Percentiles rank a stretch among this genome's conserved stretches.
These are phyloP conservation scores for Rugalucina vietnamica DNA, from an alignment of 2,888 invertebrate genomes.

Conservation along the genomic window DNA sequence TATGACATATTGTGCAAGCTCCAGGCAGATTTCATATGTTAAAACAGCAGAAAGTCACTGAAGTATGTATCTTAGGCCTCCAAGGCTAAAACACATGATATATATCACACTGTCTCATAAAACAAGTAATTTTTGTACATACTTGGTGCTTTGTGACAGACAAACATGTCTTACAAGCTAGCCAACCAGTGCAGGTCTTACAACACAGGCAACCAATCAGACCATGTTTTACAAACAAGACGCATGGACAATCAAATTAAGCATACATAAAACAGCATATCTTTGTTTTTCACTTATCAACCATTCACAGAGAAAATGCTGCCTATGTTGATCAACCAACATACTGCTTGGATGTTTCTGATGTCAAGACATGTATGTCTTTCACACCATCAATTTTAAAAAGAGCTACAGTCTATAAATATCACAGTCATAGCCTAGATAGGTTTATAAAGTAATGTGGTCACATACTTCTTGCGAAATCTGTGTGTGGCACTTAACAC, in stretches of 20 bases:
- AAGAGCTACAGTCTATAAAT: not conserved
- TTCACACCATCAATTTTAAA: not conserved
- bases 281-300: not conserved
- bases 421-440: constrained; percentile 85
- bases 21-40: not conserved
- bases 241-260: too few species aligned
- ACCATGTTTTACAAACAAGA: not conserved
- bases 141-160: not conserved
- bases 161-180: not conserved
- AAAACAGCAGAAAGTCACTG: not conserved
- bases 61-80: not conserved
- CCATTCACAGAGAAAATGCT: not conserved
- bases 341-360: not conserved
- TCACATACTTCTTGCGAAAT: constrained; percentile 99
- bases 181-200: not conserved
- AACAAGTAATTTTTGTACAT: not conserved
- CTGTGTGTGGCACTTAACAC: constrained; percentile 99
- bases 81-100: constrained; percentile 3
- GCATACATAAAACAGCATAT: not conserved
- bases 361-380: not conserved
- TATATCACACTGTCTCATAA: constrained; percentile 1
- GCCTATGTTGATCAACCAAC: not conserved
- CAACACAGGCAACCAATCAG: not conserved
- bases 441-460: constrained; percentile 98
- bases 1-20: too few species aligned